Percentiles rank a stretch among this genome's conserved stretches.
phyloP scores from a whole-genome alignment of 2,888 invertebrate species.

The Ischnus inquisitorius region DNA sequence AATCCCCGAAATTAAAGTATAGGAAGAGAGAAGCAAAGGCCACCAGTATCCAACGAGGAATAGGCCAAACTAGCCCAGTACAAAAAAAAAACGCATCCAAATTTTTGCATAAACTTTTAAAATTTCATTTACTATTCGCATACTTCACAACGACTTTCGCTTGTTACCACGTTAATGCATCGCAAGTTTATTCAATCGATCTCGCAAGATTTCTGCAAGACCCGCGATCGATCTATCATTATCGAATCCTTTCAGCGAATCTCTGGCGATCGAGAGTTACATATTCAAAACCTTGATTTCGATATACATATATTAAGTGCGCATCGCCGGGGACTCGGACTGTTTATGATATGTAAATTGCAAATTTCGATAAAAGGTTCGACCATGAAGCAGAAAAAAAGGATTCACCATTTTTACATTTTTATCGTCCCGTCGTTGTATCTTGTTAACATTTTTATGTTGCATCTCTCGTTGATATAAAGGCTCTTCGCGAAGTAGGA shows the following conservation, averaged over 20 bases:
- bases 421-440: conserved; percentile 12
- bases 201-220: too few species aligned
- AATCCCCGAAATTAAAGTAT: conserved; percentile 6
- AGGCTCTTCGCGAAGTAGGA: neutral
- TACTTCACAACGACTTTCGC: conserved; percentile 1
- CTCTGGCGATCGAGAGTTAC: neutral
- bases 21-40: too few species aligned
- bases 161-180: neutral
- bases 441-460: conserved; percentile 30
- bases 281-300: neutral
- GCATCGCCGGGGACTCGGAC: neutral
- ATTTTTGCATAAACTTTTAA: neutral
- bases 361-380: conserved; percentile 16
- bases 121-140: conserved; percentile 13
- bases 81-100: neutral
- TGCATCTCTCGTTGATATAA: neutral
- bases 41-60: too few species aligned
- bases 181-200: neutral
- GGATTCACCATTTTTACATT: conserved; percentile 18
- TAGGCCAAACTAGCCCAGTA: neutral
- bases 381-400: neutral
- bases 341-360: conserved; percentile 33
- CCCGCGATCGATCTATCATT: conserved; percentile 4
- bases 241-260: neutral
- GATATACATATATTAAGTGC: neutral